Conservation (phyloP, 2,113 vertebrate genomes). For the Xyrauchen texanus region DNA sequence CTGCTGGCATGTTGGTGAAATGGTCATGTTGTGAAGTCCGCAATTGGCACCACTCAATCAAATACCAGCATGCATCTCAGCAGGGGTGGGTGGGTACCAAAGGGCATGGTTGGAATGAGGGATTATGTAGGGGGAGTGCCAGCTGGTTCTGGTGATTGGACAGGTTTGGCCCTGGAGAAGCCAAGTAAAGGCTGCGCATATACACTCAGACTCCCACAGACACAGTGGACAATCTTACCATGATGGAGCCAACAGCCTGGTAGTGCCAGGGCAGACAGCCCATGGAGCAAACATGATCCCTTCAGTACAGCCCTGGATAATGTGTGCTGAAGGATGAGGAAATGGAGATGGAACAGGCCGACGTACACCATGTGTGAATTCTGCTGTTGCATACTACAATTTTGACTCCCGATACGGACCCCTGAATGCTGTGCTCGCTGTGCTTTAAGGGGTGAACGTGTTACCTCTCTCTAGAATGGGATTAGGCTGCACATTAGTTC, state of each 20-base stretch:
- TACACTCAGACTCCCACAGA: conserved; percentile 10
- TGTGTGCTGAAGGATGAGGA: not conserved
- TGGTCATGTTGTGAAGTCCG: not conserved
- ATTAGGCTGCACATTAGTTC: no score
- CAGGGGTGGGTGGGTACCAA: conserved; percentile 21
- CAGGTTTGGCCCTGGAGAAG: conserved; percentile 10
- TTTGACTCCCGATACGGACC: no score
- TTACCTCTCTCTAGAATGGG: no score
- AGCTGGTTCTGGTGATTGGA: conserved; percentile 40
- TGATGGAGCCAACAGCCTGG: conserved; percentile 16
- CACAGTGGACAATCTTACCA: conserved; percentile 1
- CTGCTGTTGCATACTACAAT: not conserved
- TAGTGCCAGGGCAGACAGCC: conserved; percentile 11
- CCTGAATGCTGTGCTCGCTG: no score
- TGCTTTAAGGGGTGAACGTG: no score
- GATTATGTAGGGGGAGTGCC: conserved; percentile 34
- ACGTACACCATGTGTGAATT: conserved; percentile 6
- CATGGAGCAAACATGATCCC: not conserved
- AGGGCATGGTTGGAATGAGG: conserved; percentile 28
- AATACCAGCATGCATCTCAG: conserved; percentile 12
- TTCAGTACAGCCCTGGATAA: not conserved
- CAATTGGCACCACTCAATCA: not conserved
- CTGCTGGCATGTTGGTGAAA: not conserved
- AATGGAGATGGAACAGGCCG: not conserved
- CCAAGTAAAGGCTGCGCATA: conserved; percentile 20